Conservation (phyloP, 2,113 vertebrate genomes). For the Microtus richardsoni region DNA sequence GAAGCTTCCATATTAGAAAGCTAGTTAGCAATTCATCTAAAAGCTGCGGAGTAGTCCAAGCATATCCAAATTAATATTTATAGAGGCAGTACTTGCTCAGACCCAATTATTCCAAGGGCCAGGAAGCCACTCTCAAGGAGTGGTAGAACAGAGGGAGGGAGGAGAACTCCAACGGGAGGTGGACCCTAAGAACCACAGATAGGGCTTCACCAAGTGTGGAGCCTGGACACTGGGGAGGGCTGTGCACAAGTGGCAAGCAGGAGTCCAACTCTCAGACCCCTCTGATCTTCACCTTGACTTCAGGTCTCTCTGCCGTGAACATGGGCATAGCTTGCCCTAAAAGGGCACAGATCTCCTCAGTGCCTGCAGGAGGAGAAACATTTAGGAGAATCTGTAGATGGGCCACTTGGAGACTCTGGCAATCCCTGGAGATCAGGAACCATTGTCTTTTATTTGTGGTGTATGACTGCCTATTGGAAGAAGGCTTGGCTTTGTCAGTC, state of each 20-base stretch:
- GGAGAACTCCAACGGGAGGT: constrained; percentile 55
- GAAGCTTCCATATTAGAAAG: constrained; percentile 81
- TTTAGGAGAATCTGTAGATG: too few species aligned
- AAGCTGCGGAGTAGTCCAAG: constrained; percentile 83
- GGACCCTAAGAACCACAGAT: constrained; percentile 62
- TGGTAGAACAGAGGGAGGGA: constrained; percentile 60
- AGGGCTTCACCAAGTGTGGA: constrained; percentile 67
- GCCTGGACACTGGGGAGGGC: constrained; percentile 66
- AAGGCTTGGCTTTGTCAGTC: too few species aligned
- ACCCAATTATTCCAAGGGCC: constrained; percentile 85
- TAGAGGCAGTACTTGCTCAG: constrained; percentile 84
- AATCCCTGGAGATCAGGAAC: neutral
- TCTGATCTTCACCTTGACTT: neutral
- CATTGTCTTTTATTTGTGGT: accelerated
- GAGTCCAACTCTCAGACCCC: constrained; percentile 35
- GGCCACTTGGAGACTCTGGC: accelerated
- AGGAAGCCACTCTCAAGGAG: constrained; percentile 75
- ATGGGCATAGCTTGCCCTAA: neutral
- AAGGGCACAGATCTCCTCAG: neutral
- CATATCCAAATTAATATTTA: constrained; percentile 89
- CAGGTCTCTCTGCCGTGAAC: neutral
- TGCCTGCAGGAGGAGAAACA: neutral
- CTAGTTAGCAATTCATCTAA: constrained; percentile 88
- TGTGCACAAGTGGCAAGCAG: constrained; percentile 44
- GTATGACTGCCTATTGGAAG: neutral